These are phyloP conservation scores for Hippocampus kuda DNA, from an alignment of 2,797 vertebrate species.

Conservation along the genomic window DNA sequence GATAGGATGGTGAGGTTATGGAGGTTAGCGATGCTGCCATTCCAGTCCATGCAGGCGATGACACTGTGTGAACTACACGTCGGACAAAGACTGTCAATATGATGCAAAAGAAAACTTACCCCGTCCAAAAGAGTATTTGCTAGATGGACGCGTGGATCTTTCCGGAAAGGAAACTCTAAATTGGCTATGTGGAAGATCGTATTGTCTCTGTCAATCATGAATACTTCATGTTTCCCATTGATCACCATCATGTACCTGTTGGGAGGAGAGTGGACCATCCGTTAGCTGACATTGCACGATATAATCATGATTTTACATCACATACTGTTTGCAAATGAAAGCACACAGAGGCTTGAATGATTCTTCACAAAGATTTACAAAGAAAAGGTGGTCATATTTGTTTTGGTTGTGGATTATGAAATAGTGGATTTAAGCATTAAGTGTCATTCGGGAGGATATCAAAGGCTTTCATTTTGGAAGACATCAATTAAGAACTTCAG, in stretches of 20 bases:
- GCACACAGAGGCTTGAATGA: neutral
- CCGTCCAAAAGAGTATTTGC: conserved; percentile 89
- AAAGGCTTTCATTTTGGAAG: neutral
- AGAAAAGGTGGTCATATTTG: neutral
- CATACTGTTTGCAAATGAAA: neutral
- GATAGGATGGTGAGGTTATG: conserved; percentile 6
- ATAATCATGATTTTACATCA: neutral
- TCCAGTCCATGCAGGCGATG: conserved; percentile 1
- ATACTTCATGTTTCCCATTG: conserved; percentile 90
- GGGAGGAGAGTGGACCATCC: conserved; percentile 20
- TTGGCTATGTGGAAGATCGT: conserved; percentile 84
- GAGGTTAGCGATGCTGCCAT: neutral
- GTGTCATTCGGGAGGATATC: neutral
- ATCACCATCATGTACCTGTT: conserved; percentile 97
- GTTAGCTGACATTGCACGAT: neutral
- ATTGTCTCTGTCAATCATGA: conserved; percentile 97
- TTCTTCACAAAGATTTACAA: too few relatives aligned
- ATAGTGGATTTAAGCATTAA: neutral
- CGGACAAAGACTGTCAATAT: conserved; percentile 13
- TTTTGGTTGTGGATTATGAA: neutral
- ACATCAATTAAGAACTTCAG: neutral
- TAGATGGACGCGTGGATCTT: conserved; percentile 83
- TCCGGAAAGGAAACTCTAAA: conserved; percentile 94
- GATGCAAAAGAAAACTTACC: conserved; percentile 67
- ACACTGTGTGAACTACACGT: neutral